A percentile compares a stretch with the other conserved stretches of the same genome.
Evolutionary conservation across 2,797 vertebrate species (phyloP).

Genomic region (Alectoris magna): DNA sequence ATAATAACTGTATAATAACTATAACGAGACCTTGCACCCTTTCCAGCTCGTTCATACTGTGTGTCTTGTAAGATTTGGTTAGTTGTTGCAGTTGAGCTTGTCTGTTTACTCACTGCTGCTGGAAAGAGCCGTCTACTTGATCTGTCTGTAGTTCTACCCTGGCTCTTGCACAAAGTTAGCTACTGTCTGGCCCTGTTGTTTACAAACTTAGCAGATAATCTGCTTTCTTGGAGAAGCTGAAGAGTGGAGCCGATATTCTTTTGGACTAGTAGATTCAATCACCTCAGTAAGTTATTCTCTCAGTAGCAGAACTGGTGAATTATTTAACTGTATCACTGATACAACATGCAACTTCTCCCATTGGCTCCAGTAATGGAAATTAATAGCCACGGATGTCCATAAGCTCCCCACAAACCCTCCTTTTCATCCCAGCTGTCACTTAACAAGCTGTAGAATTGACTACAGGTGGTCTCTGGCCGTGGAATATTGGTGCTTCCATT

Average conservation of each 20-base stretch:
- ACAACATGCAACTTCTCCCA: background rate
- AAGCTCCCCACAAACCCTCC: fast-evolving
- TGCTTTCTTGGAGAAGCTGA: background rate
- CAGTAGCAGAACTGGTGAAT: background rate
- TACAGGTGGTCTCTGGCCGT: background rate
- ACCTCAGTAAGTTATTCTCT: background rate
- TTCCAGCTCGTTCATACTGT: background rate
- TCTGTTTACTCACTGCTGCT: background rate
- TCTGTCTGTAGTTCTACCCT: background rate
- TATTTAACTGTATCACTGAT: background rate
- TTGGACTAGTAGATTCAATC: background rate
- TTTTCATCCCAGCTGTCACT: background rate
- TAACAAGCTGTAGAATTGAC: background rate
- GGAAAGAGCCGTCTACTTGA: background rate
- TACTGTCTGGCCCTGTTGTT: background rate
- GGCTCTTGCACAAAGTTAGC: background rate
- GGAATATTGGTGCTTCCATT: background rate
- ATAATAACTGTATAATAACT: background rate
- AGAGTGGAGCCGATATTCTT: background rate
- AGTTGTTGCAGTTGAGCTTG: background rate
- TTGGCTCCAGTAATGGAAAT: background rate
- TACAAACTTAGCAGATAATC: background rate
- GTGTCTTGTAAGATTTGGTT: background rate
- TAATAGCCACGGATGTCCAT: background rate
- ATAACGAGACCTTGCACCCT: background rate